A percentile compares a stretch with the other conserved stretches of the same genome.
These are phyloP conservation scores for Cephus pygmeus DNA, from an alignment of 2,888 invertebrate species.

Conservation along the genomic window DNA sequence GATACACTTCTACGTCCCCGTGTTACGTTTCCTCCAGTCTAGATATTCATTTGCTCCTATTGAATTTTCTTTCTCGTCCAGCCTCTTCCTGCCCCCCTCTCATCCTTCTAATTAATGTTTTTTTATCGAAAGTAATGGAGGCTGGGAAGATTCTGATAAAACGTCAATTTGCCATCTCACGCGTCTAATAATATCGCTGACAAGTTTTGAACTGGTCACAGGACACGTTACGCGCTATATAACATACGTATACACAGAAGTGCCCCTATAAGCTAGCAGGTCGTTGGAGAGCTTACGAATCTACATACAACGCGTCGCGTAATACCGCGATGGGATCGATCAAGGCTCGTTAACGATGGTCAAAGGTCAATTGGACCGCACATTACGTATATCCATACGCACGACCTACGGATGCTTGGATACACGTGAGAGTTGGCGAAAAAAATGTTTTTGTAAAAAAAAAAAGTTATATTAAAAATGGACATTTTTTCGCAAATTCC, in stretches of 20 bases:
- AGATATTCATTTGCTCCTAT: background rate
- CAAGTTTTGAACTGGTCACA: slow-evolving; percentile 32
- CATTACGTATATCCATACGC: background rate
- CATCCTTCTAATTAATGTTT: background rate
- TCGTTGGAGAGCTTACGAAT: background rate
- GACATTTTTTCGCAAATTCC: background rate
- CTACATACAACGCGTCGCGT: background rate
- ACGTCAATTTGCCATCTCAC: background rate
- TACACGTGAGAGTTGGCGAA: background rate
- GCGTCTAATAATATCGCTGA: slow-evolving; percentile 32
- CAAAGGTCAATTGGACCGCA: slow-evolving; percentile 38
- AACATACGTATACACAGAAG: background rate
- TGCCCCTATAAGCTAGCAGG: background rate
- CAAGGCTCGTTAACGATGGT: slow-evolving; percentile 43
- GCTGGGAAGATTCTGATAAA: background rate
- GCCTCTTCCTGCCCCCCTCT: too few relatives aligned
- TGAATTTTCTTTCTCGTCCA: background rate
- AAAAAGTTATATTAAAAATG: background rate
- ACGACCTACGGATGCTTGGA: background rate
- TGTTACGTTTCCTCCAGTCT: background rate
- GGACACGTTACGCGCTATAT: background rate
- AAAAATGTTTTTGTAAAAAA: background rate
- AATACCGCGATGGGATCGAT: slow-evolving; percentile 38
- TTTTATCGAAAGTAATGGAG: background rate
- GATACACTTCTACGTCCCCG: background rate